Conservation (phyloP, 2,113 vertebrate species). For the Lethenteron reissneri region DNA sequence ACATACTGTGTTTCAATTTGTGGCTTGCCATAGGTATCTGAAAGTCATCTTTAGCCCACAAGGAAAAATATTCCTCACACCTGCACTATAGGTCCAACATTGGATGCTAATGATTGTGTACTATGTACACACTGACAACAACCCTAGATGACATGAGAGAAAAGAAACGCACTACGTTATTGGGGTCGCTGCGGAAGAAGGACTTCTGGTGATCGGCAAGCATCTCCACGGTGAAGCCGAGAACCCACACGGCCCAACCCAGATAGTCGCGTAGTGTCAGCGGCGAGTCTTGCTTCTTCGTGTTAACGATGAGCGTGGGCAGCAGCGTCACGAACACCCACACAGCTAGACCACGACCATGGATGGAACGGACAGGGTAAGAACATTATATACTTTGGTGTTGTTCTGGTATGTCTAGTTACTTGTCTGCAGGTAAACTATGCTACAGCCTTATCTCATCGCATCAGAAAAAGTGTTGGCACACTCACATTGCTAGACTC, state of each 20-base stretch:
- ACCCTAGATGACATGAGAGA: background rate
- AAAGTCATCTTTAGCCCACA: too few relatives aligned
- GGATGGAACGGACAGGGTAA: background rate
- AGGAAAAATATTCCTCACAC: too few relatives aligned
- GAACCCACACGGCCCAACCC: slow-evolving; percentile 33
- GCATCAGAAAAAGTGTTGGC: background rate
- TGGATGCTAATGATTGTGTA: too few relatives aligned
- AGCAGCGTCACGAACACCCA: slow-evolving; percentile 43
- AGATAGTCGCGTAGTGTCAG: slow-evolving; percentile 29
- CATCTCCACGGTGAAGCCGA: slow-evolving; percentile 29
- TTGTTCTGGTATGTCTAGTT: background rate
- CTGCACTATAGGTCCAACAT: too few relatives aligned
- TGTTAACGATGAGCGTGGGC: slow-evolving; percentile 40
- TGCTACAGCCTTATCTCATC: background rate
- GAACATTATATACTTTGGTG: background rate
- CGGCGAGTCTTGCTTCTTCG: slow-evolving; percentile 20
- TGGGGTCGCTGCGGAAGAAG: slow-evolving; percentile 29
- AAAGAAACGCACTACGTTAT: slow-evolving; percentile 27
- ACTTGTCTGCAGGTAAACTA: background rate
- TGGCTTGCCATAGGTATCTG: too few relatives aligned
- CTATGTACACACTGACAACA: too few relatives aligned
- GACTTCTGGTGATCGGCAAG: slow-evolving; percentile 43
- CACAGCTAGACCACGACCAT: slow-evolving; percentile 18
- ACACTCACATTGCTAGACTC: background rate
- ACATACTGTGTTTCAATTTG: too few relatives aligned